A percentile compares a stretch with the other conserved stretches of the same genome.
Conservation (phyloP, 2,113 vertebrate species). For the Chamaetylas fuelleborni region DNA sequence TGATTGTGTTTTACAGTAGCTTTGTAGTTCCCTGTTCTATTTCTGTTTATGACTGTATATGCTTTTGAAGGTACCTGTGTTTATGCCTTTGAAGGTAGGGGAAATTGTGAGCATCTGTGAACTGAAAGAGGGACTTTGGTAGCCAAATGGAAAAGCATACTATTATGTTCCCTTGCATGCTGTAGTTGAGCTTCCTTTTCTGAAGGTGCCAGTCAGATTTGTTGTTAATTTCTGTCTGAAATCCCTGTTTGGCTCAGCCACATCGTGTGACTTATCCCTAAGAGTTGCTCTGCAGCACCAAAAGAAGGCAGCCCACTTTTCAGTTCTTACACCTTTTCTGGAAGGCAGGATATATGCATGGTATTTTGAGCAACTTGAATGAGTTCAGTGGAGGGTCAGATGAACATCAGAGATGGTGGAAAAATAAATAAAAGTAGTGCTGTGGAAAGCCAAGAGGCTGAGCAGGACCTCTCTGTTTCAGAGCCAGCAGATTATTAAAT, state of each 20-base stretch:
- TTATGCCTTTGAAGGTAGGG: not conserved
- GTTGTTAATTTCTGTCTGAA: not conserved
- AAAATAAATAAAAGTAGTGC: not conserved
- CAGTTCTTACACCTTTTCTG: not conserved
- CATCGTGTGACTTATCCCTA: accelerated
- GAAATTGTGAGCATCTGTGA: not conserved
- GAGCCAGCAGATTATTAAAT: not conserved
- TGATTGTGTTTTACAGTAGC: not conserved
- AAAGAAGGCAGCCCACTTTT: not conserved
- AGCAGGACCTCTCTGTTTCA: not conserved
- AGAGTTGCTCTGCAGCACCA: accelerated
- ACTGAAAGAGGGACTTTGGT: not conserved
- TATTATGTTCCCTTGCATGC: not conserved
- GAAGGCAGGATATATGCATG: not conserved
- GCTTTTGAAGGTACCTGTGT: not conserved
- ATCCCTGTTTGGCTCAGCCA: not conserved
- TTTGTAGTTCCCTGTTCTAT: not conserved
- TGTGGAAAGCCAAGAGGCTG: not conserved
- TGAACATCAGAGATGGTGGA: not conserved
- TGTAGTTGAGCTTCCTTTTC: not conserved
- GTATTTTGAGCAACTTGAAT: not conserved
- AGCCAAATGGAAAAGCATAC: not conserved
- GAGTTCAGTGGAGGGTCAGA: not conserved
- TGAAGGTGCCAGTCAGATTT: not conserved
- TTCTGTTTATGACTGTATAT: not conserved